Percentiles rank a stretch among this genome's conserved stretches.
phyloP scores from a whole-genome alignment of 2,888 invertebrate species.

The Elysia crispata region DNA sequence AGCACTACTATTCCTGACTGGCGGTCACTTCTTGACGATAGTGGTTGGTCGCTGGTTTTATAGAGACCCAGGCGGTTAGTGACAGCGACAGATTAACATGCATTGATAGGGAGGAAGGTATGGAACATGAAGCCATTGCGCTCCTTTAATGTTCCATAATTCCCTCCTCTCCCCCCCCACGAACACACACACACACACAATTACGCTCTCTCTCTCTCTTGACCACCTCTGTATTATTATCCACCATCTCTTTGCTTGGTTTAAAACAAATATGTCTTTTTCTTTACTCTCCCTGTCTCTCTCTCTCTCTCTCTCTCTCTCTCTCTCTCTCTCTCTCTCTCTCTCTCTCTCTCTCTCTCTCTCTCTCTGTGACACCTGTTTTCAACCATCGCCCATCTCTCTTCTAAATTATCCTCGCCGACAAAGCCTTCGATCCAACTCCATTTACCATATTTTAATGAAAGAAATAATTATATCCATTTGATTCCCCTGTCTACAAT shows the following conservation, averaged over 20 bases:
- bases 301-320: conserved; percentile 11
- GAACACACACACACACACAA: not conserved
- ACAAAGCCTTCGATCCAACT: not conserved
- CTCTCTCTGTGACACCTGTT: conserved; percentile 1
- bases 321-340: conserved; percentile 14
- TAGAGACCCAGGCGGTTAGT: too few relatives aligned
- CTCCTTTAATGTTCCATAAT: too few relatives aligned
- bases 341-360: conserved; percentile 33
- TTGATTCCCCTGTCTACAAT: too few relatives aligned
- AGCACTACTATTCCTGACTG: too few relatives aligned
- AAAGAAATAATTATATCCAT: too few relatives aligned
- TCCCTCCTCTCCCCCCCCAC: not conserved
- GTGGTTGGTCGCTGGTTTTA: not conserved
- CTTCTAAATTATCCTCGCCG: not conserved
- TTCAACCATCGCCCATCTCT: not conserved
- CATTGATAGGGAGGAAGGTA: too few relatives aligned
- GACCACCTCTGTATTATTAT: too few relatives aligned
- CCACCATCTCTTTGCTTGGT: too few relatives aligned
- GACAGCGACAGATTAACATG: too few relatives aligned
- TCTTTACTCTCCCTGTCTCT: conserved; percentile 21
- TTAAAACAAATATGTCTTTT: too few relatives aligned
- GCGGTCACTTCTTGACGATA: not conserved
- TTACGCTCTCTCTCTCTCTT: not conserved
- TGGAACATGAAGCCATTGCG: too few relatives aligned
- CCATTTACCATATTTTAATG: not conserved